Evolutionary conservation across 2,113 vertebrate genomes (phyloP).

Genomic region (Lota lota): DNA sequence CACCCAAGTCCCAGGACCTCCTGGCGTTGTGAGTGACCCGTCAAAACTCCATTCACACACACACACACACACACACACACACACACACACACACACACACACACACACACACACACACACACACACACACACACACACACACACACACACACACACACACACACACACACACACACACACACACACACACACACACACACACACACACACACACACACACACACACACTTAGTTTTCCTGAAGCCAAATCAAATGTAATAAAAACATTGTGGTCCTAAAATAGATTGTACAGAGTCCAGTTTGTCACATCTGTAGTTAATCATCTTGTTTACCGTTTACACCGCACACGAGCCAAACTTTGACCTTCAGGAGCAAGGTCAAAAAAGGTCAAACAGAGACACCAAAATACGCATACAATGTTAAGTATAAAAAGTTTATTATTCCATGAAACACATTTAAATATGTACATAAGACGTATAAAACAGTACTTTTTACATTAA

Average conservation of each 20-base stretch:
- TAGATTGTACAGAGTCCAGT: neutral
- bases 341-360: no score
- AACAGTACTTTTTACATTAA: conserved; percentile 52
- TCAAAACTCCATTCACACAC: neutral
- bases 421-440: conserved; percentile 71
- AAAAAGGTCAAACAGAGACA: neutral
- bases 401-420: conserved; percentile 3
- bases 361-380: neutral
- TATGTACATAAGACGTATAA: conserved; percentile 53
- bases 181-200: no score
- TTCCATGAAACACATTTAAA: conserved; percentile 72
- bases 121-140: no score
- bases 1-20: conserved; percentile 46
- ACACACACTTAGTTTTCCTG: neutral
- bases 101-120: no score
- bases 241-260: neutral
- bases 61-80: no score
- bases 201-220: no score
- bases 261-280: neutral
- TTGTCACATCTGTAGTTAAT: neutral
- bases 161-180: no score
- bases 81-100: no score
- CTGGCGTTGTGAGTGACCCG: conserved; percentile 9
- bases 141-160: no score
- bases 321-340: neutral